phyloP scores from a whole-genome alignment of 2,113 vertebrate genomes.

The mouse (Mus musculus) region DNA sequence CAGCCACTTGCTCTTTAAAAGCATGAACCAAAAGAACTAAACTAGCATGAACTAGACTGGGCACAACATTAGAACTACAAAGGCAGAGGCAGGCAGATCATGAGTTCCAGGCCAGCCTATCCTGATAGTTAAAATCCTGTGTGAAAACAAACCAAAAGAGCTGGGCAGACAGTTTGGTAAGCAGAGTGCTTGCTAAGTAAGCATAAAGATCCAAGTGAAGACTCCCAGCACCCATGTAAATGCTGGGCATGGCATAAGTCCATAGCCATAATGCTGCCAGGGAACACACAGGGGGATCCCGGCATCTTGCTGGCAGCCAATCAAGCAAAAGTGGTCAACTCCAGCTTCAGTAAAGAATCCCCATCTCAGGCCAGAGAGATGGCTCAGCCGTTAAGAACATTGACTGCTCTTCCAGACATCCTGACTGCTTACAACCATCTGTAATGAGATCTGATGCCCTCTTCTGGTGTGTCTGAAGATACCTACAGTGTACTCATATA shows the following conservation, averaged over 20 bases:
- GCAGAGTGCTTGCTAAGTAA: not conserved
- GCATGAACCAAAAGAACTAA: not conserved
- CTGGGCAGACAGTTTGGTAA: not conserved
- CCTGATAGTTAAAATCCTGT: not conserved
- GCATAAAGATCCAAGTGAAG: not conserved
- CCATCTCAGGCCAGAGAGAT: too few species aligned
- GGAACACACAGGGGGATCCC: not conserved
- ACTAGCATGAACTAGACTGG: not conserved
- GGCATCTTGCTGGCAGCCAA: not conserved
- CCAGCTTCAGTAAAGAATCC: not conserved
- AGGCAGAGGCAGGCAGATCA: not conserved
- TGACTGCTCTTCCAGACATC: too few species aligned
- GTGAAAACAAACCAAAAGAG: too few species aligned
- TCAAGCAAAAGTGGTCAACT: not conserved
- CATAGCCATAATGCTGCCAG: not conserved
- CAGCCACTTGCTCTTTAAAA: not conserved
- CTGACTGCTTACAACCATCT: too few species aligned
- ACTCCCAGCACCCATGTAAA: not conserved
- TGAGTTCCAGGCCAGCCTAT: not conserved
- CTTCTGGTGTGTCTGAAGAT: too few species aligned
- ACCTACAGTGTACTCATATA: too few species aligned
- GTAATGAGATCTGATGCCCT: too few species aligned
- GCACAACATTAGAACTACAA: too few species aligned
- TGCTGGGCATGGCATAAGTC: too few species aligned
- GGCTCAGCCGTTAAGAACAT: too few species aligned